Evolutionary conservation across 2,888 invertebrate species (phyloP).

Genomic region (Ryuthela nishihirai): DNA sequence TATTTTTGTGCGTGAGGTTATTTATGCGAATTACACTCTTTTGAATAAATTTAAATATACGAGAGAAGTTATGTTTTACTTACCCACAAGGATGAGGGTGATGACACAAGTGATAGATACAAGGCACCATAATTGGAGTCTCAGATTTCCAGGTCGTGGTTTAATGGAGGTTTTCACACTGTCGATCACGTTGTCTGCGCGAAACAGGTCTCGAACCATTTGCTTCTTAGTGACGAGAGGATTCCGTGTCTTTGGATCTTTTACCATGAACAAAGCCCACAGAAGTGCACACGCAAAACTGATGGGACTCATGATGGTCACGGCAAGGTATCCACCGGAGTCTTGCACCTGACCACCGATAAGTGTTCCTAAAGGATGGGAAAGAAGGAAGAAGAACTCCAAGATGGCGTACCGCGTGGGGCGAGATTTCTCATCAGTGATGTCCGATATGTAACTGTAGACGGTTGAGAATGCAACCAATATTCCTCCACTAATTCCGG

Average conservation of each 20-base stretch:
- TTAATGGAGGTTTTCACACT: conserved; percentile 12
- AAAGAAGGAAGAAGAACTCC: conserved; percentile 5
- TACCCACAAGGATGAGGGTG: conserved; percentile 14
- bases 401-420: conserved; percentile 9
- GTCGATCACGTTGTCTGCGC: conserved; percentile 12
- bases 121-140: conserved; percentile 14
- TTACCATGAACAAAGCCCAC: conserved; percentile 3
- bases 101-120: neutral
- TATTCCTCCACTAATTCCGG: conserved; percentile 24
- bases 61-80: neutral
- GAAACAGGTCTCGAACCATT: neutral
- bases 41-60: neutral
- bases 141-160: conserved; percentile 11
- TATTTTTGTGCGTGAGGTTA: no score
- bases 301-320: neutral
- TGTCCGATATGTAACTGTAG: conserved; percentile 21
- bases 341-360: conserved; percentile 10
- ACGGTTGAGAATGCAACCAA: conserved; percentile 9
- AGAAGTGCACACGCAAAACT: neutral
- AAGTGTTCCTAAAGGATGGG: conserved; percentile 8
- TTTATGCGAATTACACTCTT: neutral
- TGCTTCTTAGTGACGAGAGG: neutral
- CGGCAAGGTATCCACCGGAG: neutral
- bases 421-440: conserved; percentile 18
- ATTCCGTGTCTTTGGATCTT: conserved; percentile 3